Evolutionary conservation across 2,113 vertebrate species (phyloP).

Genomic region (Eubucco bourcierii): DNA sequence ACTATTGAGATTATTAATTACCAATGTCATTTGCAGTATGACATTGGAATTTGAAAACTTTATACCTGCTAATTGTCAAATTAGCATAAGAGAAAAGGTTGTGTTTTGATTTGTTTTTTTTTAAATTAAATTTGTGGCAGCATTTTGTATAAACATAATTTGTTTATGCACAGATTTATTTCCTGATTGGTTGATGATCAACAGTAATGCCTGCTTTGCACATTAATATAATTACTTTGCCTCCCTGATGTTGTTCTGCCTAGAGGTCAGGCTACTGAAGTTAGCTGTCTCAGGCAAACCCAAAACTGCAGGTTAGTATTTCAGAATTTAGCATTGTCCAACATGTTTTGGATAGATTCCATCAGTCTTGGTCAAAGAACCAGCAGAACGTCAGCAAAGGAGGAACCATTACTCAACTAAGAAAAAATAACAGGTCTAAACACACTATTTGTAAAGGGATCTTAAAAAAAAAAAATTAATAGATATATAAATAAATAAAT

Average conservation of each 20-base stretch:
- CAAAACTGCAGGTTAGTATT: not conserved
- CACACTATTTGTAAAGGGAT: not conserved
- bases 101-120: too few relatives aligned
- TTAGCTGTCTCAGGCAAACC: not conserved
- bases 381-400: not conserved
- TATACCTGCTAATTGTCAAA: not conserved
- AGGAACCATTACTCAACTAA: not conserved
- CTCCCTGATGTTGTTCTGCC: not conserved
- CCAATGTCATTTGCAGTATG: not conserved
- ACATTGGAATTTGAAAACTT: not conserved
- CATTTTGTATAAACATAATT: not conserved
- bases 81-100: not conserved
- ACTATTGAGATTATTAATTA: not conserved
- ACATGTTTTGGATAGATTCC: not conserved
- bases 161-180: not conserved
- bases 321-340: not conserved
- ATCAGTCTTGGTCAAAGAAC: not conserved
- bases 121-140: too few relatives aligned
- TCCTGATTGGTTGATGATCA: not conserved
- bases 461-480: not conserved
- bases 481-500: too few relatives aligned
- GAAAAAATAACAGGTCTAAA: not conserved
- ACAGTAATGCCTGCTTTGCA: not conserved
- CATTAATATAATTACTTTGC: not conserved
- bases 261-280: not conserved